Base-by-base conservation (phyloP, 2,888 invertebrate genomes). In the Ophioninae sp. region DNA sequence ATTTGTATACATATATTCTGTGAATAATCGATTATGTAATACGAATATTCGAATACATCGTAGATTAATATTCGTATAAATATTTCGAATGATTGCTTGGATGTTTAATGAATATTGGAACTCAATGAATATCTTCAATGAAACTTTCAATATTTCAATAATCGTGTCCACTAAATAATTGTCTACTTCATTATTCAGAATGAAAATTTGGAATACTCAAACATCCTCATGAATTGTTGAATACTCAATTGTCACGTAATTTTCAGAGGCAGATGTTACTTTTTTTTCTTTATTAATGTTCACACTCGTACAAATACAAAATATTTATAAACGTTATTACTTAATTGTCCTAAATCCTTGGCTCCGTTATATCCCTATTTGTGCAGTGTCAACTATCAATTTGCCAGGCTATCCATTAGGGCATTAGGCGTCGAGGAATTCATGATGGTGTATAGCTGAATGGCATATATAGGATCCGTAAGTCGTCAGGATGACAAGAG, bases 381-480 rank as follows among this genome's bases (percentile, higher is more conserved):
- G 89, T 87, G 86, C 87, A 89, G 86, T 81, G 85, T 85, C 88
- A 87, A 89, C 89, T 90, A 90, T 89, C 89, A 89, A 91, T 91
- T 90, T 91, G 86, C 85, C 87, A 86, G 87, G 86, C 86, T 87
- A 89, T 91, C 89, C 87, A 89, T 89, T 90, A 89, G 80, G 84
- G 89, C 85, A 89, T 90, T 89, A 90, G 74, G 83, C 86, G 88
- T 88, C 89, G 87, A 84, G 86, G 72, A 78, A 75, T 77, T 79
- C 71, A 76, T 41, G 58, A 69, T 69, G 74, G 69, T 64, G 69
- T 64, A 68, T 64, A 41, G 51, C 82, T 71, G 80, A 58, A 68
- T 83, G 64, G 67, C 80, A 79, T 63, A 69, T 65, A 72, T 61
- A 81, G 65, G 71, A 75, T 76, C 56, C 75, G 80, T 39, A 83